phyloP scores from a whole-genome alignment of 2,113 vertebrate species.

The Clarias macrocephalus region DNA sequence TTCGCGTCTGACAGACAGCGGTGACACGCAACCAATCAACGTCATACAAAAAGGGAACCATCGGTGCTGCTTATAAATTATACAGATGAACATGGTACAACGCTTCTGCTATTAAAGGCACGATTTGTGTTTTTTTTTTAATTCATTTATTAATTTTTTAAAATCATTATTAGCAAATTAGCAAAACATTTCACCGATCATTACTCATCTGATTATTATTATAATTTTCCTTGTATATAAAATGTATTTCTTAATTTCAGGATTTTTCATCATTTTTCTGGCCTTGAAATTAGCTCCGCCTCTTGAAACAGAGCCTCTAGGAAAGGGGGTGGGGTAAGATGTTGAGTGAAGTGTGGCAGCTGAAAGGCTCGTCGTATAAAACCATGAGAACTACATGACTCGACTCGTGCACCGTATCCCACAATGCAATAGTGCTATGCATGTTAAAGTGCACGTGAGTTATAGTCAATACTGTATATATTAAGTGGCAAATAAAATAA shows the following conservation, averaged over 20 bases:
- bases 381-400: background rate
- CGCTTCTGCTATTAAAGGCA: background rate
- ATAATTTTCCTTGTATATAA: too few relatives aligned
- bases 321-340: background rate
- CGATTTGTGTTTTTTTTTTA: background rate
- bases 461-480: too few relatives aligned
- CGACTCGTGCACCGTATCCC: background rate
- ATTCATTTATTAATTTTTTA: background rate
- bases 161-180: background rate
- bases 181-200: background rate
- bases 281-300: background rate
- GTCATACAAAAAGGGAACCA: conserved; percentile 16
- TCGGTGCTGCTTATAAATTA: conserved; percentile 31
- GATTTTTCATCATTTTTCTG: background rate
- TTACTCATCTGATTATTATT: background rate
- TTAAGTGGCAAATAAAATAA: background rate
- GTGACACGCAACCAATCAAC: conserved; percentile 22
- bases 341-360: background rate
- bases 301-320: background rate
- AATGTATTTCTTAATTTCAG: background rate
- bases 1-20: background rate
- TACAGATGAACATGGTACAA: background rate
- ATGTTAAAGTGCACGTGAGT: background rate
- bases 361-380: background rate
- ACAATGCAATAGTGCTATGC: background rate